A percentile compares a stretch with the other conserved stretches of the same genome.
These are phyloP conservation scores for Myanophis thanlyinensis DNA, from an alignment of 2,113 vertebrate species.

Conservation along the genomic window DNA sequence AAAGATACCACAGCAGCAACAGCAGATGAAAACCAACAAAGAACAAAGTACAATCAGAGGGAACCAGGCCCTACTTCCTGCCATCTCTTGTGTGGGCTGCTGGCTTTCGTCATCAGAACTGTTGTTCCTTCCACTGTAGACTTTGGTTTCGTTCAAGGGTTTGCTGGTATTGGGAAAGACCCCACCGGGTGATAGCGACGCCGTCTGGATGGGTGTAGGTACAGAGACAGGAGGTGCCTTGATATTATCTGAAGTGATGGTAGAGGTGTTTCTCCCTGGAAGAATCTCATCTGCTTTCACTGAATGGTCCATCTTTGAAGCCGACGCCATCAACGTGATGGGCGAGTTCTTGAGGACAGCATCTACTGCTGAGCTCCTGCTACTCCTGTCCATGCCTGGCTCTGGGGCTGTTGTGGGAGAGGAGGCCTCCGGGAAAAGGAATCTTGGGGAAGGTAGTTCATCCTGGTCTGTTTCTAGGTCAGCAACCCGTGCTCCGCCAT, in stretches of 20 bases:
- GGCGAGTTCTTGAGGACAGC: background rate
- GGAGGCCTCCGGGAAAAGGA: slow-evolving; percentile 42
- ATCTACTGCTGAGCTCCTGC: slow-evolving; percentile 1
- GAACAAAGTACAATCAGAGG: slow-evolving; percentile 72
- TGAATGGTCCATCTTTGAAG: background rate
- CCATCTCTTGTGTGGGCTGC: slow-evolving; percentile 58
- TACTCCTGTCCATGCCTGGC: slow-evolving; percentile 7
- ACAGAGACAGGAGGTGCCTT: slow-evolving; percentile 21
- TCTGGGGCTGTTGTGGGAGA: slow-evolving; percentile 24
- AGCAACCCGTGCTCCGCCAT: slow-evolving; percentile 69
- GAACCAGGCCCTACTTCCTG: slow-evolving; percentile 67
- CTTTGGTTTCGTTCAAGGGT: slow-evolving; percentile 78
- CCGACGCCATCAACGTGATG: slow-evolving; percentile 10
- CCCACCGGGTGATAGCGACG: slow-evolving; percentile 33
- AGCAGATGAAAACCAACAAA: slow-evolving; percentile 75
- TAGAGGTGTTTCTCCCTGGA: background rate
- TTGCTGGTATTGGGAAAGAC: slow-evolving; percentile 71
- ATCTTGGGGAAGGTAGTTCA: slow-evolving; percentile 28
- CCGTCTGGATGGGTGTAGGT: background rate
- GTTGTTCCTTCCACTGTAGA: slow-evolving; percentile 72
- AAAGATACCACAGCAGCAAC: slow-evolving; percentile 78
- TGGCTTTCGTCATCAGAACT: slow-evolving; percentile 42
- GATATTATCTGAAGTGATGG: slow-evolving; percentile 23
- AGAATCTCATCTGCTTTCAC: slow-evolving; percentile 4
- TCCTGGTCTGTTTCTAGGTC: slow-evolving; percentile 73